Conservation (phyloP, 2,797 vertebrate genomes). For the Oceanodroma leucorhoa region DNA sequence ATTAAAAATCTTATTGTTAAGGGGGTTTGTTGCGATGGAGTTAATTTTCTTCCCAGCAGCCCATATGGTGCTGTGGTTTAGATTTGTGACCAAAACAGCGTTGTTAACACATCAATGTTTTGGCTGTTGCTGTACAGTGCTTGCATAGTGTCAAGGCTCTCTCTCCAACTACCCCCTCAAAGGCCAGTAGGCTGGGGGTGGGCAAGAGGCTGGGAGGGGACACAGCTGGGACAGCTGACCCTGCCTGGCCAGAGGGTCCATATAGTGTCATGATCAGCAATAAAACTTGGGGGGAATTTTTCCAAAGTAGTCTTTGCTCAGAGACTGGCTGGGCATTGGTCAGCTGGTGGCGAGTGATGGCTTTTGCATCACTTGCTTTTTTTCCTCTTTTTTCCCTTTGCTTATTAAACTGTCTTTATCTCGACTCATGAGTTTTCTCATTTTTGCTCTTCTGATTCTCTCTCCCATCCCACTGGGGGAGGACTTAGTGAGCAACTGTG, state of each 20-base stretch:
- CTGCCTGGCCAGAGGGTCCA: neutral
- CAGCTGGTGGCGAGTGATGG: neutral
- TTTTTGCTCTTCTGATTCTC: neutral
- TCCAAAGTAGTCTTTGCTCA: neutral
- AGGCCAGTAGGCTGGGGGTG: neutral
- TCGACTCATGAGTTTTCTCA: neutral
- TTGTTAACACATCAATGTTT: neutral
- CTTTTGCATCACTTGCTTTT: neutral
- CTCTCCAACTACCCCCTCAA: neutral
- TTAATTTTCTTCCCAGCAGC: neutral
- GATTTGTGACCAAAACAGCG: neutral
- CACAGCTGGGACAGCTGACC: neutral
- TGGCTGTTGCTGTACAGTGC: neutral
- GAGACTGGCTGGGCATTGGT: neutral
- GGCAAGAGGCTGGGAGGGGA: neutral
- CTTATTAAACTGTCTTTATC: neutral
- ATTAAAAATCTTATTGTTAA: neutral
- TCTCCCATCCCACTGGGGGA: neutral
- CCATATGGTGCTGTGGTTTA: neutral
- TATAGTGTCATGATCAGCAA: neutral
- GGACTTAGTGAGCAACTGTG: neutral
- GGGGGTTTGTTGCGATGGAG: fast-evolving
- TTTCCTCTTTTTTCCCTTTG: neutral
- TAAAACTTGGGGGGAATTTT: neutral
- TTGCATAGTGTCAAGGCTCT: neutral